Evolutionary conservation across 2,888 invertebrate genomes (phyloP).

Genomic region (Catocala nupta): DNA sequence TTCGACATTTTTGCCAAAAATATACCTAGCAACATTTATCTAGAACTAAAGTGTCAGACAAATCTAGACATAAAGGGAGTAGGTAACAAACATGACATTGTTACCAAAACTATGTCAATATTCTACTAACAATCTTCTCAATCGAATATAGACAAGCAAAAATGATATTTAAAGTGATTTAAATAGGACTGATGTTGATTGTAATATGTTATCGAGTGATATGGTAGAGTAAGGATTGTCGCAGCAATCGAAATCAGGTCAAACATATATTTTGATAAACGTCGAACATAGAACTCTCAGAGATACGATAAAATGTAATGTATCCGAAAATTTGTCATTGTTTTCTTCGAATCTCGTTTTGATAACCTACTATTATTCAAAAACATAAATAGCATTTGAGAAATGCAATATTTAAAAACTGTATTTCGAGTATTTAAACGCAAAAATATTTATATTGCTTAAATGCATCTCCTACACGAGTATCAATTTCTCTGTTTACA

Average conservation of each 20-base stretch:
- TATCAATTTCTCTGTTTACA: too few species aligned
- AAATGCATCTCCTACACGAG: too few species aligned
- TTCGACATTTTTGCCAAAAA: slow-evolving; percentile 5
- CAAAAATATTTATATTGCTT: too few species aligned
- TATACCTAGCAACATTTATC: slow-evolving; percentile 23
- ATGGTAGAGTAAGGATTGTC: slow-evolving; percentile 62
- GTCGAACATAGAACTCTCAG: slow-evolving; percentile 57
- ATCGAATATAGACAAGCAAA: slow-evolving; percentile 37
- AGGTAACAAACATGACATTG: slow-evolving; percentile 50
- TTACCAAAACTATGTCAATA: slow-evolving; percentile 65
- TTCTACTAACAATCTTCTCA: slow-evolving; percentile 45
- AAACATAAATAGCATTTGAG: too few species aligned
- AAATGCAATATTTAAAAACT: too few species aligned
- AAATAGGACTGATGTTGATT: slow-evolving; percentile 43
- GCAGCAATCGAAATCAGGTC: slow-evolving; percentile 73
- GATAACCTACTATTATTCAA: too few species aligned
- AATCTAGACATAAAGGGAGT: slow-evolving; percentile 63
- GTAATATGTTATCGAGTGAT: slow-evolving; percentile 60
- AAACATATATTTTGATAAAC: slow-evolving; percentile 72
- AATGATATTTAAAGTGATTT: slow-evolving; percentile 48
- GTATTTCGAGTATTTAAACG: too few species aligned
- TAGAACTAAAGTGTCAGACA: slow-evolving; percentile 34
- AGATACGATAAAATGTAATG: slow-evolving; percentile 27
- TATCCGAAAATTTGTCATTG: too few species aligned
- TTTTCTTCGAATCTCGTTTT: too few species aligned